Conservation (phyloP, 2,113 vertebrate genomes). For the Haemorhous mexicanus region DNA sequence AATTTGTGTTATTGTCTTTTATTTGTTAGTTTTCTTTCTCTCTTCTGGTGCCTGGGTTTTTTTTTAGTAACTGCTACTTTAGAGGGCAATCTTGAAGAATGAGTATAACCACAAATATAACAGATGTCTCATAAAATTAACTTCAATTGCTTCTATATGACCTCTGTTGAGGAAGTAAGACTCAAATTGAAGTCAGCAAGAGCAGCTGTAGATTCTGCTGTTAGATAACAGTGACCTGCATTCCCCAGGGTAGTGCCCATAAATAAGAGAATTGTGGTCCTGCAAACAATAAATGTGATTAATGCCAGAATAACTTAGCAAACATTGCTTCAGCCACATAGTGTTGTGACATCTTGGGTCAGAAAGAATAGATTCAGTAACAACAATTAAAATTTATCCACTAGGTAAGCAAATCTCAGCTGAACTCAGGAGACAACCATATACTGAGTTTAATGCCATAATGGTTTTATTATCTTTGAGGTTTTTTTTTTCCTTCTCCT, state of each 20-base stretch:
- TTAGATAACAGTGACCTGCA: slow-evolving; percentile 68
- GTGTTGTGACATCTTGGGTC: slow-evolving; percentile 64
- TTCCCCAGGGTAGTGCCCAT: slow-evolving; percentile 69
- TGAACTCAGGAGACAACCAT: background rate
- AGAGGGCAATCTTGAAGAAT: slow-evolving; percentile 67
- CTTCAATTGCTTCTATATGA: slow-evolving; percentile 71
- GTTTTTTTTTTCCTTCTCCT: background rate
- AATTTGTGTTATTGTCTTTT: background rate
- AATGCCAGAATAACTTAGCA: slow-evolving; percentile 73
- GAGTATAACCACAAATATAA: slow-evolving; percentile 69
- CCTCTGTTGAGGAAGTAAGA: slow-evolving; percentile 72
- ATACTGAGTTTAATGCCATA: background rate
- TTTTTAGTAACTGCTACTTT: slow-evolving; percentile 60
- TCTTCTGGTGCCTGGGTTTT: background rate
- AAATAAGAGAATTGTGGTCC: slow-evolving; percentile 51
- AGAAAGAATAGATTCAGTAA: slow-evolving; percentile 54
- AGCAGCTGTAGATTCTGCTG: slow-evolving; percentile 68
- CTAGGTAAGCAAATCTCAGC: slow-evolving; percentile 33
- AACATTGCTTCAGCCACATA: slow-evolving; percentile 52
- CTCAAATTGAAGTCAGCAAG: slow-evolving; percentile 60
- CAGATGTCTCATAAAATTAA: slow-evolving; percentile 79
- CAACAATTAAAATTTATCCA: slow-evolving; percentile 58
- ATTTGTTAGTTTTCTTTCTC: background rate
- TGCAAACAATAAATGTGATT: slow-evolving; percentile 74
- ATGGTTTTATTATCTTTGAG: background rate